phyloP scores from a whole-genome alignment of 2,888 invertebrate genomes.

The Geophilus truncorum region DNA sequence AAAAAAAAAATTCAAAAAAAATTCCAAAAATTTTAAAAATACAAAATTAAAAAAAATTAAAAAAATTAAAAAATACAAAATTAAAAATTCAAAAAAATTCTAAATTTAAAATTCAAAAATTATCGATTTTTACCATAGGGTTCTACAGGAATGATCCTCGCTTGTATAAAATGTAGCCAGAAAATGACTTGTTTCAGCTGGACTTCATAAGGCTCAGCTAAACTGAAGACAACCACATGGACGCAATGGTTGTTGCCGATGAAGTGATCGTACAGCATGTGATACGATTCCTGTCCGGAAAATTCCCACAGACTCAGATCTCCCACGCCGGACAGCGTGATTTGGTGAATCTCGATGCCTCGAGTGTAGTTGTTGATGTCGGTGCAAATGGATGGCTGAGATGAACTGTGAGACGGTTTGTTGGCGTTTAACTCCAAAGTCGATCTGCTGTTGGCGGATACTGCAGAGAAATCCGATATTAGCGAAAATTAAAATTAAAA shows the following conservation, averaged over 20 bases:
- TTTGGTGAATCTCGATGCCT: conserved; percentile 61
- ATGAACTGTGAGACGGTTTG: conserved; percentile 31
- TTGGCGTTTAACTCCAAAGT: conserved; percentile 39
- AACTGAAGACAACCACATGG: conserved; percentile 62
- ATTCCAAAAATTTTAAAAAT: conserved; percentile 38
- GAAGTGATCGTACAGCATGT: conserved; percentile 66
- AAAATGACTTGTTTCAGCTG: conserved; percentile 64
- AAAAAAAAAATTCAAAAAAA: no score
- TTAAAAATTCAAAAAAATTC: no score
- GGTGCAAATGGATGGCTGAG: conserved; percentile 37
- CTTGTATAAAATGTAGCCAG: conserved; percentile 69
- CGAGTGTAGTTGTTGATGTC: conserved; percentile 57
- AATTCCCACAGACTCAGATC: conserved; percentile 68
- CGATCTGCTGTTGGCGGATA: conserved; percentile 38
- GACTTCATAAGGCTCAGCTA: conserved; percentile 60
- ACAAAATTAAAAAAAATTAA: conserved; percentile 7
- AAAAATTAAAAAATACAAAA: no score
- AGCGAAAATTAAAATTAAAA: no score
- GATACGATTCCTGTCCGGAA: conserved; percentile 68
- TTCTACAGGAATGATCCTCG: conserved; percentile 58
- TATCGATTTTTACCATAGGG: conserved; percentile 53
- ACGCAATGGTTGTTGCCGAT: conserved; percentile 59
- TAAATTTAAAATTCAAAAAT: background rate
- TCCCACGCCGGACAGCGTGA: conserved; percentile 55
- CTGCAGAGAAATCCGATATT: conserved; percentile 36